phyloP scores from a whole-genome alignment of 2,797 vertebrate genomes.

The Halcyon chelicuti region DNA sequence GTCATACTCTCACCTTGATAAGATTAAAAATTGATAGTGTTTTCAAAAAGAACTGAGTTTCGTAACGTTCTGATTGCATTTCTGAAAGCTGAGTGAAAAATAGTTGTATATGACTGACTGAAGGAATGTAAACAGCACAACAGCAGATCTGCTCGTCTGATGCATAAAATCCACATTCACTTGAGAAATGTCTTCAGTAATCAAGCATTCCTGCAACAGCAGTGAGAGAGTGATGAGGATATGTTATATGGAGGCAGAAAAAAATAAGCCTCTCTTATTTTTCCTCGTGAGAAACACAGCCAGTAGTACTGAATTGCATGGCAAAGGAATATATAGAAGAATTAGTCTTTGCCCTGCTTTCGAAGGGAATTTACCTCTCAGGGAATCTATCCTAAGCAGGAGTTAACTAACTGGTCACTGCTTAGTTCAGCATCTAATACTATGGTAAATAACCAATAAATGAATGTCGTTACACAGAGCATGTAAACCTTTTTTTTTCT shows the following conservation, averaged over 20 bases:
- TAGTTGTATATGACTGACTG: constrained; percentile 18
- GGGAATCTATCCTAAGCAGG: neutral
- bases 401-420: neutral
- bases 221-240: neutral
- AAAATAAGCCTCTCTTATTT: neutral
- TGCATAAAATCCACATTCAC: constrained; percentile 4
- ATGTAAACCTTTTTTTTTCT: neutral
- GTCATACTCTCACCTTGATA: constrained; percentile 12
- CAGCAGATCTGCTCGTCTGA: neutral
- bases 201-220: constrained; percentile 27
- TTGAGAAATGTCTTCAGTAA: constrained; percentile 9
- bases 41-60: constrained; percentile 34
- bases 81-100: constrained; percentile 26
- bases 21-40: constrained; percentile 56
- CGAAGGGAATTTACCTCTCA: neutral
- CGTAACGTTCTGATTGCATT: constrained; percentile 18
- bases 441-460: neutral
- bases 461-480: neutral
- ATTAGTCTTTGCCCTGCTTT: neutral
- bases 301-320: neutral
- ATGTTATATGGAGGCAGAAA: neutral
- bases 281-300: neutral
- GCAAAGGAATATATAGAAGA: neutral
- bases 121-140: neutral
- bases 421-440: neutral